These are phyloP conservation scores for Chelonus insularis DNA, from an alignment of 1,140 invertebrate genomes.

Conservation along the genomic window DNA sequence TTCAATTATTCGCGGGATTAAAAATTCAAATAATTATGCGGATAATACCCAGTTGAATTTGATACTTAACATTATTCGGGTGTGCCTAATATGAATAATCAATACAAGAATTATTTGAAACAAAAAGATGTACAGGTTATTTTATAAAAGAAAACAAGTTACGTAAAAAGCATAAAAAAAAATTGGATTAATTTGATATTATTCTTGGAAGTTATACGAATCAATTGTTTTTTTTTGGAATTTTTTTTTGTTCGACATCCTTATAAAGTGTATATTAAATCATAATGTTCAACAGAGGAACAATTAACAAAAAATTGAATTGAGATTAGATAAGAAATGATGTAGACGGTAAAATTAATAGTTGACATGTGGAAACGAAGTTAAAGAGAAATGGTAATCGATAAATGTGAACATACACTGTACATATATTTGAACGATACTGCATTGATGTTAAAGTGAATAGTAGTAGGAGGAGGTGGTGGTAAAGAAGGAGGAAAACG, in stretches of 20 bases:
- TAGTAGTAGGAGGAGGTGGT: conserved; percentile 12
- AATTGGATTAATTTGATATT: neutral
- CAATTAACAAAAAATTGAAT: neutral
- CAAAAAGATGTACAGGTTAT: neutral
- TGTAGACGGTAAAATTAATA: too few species aligned
- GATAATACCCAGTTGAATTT: neutral
- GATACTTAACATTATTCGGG: conserved; percentile 1
- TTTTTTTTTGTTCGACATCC: neutral
- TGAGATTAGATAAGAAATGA: too few species aligned
- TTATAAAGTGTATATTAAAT: too few species aligned
- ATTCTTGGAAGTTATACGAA: too few species aligned
- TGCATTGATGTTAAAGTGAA: neutral
- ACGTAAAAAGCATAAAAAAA: too few species aligned
- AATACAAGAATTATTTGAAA: neutral
- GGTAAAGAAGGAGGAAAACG: conserved; percentile 26
- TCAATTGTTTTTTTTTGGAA: too few species aligned
- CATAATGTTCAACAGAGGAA: too few species aligned
- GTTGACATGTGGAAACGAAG: neutral
- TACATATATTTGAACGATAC: conserved; percentile 12
- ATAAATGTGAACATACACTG: conserved; percentile 15
- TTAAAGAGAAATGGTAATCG: conserved; percentile 5
- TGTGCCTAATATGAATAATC: conserved; percentile 1
- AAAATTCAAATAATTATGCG: neutral
- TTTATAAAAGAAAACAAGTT: neutral
- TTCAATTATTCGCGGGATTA: neutral